Evolutionary conservation across 1,140 invertebrate species (phyloP), one percentile per base, ranked within the genome.

Genomic region (Oryzaephilus surinamensis): DNA sequence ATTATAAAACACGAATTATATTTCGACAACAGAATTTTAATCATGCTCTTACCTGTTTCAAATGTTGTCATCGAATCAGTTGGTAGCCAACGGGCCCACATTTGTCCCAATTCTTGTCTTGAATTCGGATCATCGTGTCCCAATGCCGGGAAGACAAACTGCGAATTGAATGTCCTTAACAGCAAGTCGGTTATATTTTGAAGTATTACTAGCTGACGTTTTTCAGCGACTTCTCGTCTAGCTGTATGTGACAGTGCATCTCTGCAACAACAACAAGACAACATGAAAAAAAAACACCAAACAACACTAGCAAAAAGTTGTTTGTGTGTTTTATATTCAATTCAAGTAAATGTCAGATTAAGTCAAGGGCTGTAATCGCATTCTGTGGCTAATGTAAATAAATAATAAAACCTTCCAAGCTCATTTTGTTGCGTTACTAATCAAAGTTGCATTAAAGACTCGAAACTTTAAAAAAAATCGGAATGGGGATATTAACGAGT

Each of bases 51-150:
- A 84, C 83, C 83, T 66, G 74, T 76, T 61, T 76, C 71, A 57
- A 89, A 87, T 7, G 81, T 84, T 32, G 74, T 69, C 33, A 84
- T 62, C 0, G 83, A 82, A 41, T 89, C 84, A 1, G 76, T 74
- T 1, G 84, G 84, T 23, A 89, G 60, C 84, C 84, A 88, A 35
- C 81, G 74, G 47, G 74, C 73, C 83, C 84, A 89, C 54, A 84
- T 71, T 32, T 73, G 70, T 0, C 78, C 77, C 34, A 86, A 65
- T 40, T 75, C 70, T 27, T 67, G 70, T 50, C 70, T 74, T 5
- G 74, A 66, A 1, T 70, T 70, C 5, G 80, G 77, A 52, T 87
- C 84, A 52, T 84, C 80, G 60, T 85, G 81, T 1, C 84, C 84
- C 38, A 88, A 58, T 1, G 82, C 83, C 2, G 84, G 84, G 54